These are phyloP conservation scores for Sipunculus nudus DNA, from an alignment of 2,888 invertebrate species.

Conservation along the genomic window DNA sequence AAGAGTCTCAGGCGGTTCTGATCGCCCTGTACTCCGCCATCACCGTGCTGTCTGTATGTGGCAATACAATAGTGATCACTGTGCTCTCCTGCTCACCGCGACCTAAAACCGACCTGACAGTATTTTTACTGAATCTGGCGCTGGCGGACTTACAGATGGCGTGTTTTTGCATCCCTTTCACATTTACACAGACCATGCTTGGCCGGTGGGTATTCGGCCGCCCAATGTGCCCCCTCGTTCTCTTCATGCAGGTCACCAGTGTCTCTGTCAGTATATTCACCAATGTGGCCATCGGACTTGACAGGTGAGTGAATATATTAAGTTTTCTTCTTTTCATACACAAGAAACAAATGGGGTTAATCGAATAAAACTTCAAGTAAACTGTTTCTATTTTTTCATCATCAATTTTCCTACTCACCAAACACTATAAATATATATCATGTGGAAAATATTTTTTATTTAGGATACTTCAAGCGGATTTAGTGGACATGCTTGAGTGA, in stretches of 20 bases:
- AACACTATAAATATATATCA: too few species aligned
- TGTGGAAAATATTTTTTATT: too few species aligned
- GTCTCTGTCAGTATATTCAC: conserved; percentile 38
- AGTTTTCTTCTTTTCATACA: too few species aligned
- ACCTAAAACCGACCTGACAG: conserved; percentile 30
- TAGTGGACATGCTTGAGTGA: too few species aligned
- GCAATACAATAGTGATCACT: conserved; percentile 36
- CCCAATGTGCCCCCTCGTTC: conserved; percentile 64
- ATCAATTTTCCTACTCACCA: too few species aligned
- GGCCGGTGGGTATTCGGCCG: conserved; percentile 65
- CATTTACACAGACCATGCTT: conserved; percentile 66
- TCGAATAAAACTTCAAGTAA: too few species aligned
- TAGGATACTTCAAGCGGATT: too few species aligned
- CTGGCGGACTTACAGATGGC: conserved; percentile 44
- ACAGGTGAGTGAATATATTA: too few species aligned
- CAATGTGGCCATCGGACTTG: conserved; percentile 39
- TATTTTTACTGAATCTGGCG: conserved; percentile 40
- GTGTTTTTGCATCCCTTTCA: conserved; percentile 46
- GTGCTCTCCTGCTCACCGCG: conserved; percentile 32
- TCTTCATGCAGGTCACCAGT: conserved; percentile 38
- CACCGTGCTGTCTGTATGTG: conserved; percentile 25
- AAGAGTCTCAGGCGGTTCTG: conserved; percentile 6
- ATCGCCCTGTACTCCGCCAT: conserved; percentile 29
- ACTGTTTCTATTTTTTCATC: too few species aligned
- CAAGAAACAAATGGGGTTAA: too few species aligned